Conservation (phyloP, 2,888 invertebrate species). For the Synanthedon tipuliformis region DNA sequence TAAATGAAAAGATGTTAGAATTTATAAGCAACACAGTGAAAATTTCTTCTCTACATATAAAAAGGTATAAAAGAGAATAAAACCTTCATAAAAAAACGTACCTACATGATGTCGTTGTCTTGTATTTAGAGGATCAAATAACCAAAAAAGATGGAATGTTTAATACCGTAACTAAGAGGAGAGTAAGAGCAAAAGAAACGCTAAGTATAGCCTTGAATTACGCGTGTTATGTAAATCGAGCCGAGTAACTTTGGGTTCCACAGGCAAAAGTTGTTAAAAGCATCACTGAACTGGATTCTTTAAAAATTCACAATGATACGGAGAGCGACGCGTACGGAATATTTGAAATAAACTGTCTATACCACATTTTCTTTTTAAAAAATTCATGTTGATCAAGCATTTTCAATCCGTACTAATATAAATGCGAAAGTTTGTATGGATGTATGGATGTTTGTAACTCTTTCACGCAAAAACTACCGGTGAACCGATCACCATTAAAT, state of each 20-base stretch:
- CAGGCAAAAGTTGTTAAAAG: slow-evolving; percentile 39
- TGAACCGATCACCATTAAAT: too few species aligned
- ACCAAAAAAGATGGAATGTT: slow-evolving; percentile 7
- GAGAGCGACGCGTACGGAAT: slow-evolving; percentile 5
- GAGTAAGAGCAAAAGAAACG: slow-evolving; percentile 12
- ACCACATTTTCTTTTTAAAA: neutral
- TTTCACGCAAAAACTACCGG: too few species aligned
- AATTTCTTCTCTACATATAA: too few species aligned
- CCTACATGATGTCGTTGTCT: too few species aligned
- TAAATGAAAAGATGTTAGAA: too few species aligned
- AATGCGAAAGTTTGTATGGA: too few species aligned
- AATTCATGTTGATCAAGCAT: too few species aligned
- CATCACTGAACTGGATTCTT: slow-evolving; percentile 33
- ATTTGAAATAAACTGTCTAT: neutral
- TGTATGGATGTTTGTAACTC: too few species aligned
- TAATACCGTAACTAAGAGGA: slow-evolving; percentile 10
- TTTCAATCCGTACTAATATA: too few species aligned
- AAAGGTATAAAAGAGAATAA: too few species aligned
- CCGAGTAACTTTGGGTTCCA: slow-evolving; percentile 17
- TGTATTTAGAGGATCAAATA: neutral
- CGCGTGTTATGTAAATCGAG: slow-evolving; percentile 52
- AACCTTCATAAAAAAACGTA: too few species aligned
- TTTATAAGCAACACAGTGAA: too few species aligned
- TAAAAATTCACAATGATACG: slow-evolving; percentile 53
- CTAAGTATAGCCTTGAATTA: slow-evolving; percentile 39